A percentile compares a stretch with the other conserved stretches of the same genome.
Evolutionary conservation across 2,888 invertebrate genomes (phyloP).

Genomic region (Unio delphinus): DNA sequence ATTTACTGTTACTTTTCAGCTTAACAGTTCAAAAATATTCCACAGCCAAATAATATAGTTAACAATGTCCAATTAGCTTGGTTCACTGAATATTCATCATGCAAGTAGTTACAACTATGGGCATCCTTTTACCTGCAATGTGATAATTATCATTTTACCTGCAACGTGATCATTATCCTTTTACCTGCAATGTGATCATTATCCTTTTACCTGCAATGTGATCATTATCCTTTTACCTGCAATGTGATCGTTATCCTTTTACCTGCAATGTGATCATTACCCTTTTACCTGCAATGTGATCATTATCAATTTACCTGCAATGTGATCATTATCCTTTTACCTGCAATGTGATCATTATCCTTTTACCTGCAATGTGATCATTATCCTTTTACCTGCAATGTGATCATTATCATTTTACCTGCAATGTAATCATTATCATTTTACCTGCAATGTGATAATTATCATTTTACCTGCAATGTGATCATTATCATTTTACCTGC

Average conservation of each 20-base stretch:
- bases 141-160: constrained; percentile 58
- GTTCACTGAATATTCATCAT: neutral
- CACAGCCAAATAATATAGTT: too few species aligned
- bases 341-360: constrained; percentile 5
- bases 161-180: constrained; percentile 18
- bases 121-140: constrained; percentile 6
- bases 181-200: constrained; percentile 17
- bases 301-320: constrained; percentile 61
- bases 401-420: constrained; percentile 1
- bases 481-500: constrained; percentile 61
- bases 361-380: constrained; percentile 12
- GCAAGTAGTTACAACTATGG: constrained; percentile 11
- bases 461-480: too few species aligned
- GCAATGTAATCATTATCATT: too few species aligned
- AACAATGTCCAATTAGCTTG: too few species aligned
- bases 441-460: too few species aligned
- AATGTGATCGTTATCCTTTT: constrained; percentile 9
- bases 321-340: neutral
- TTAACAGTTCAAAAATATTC: too few species aligned
- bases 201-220: constrained; percentile 10
- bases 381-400: constrained; percentile 61
- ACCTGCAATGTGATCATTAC: too few species aligned
- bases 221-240: constrained; percentile 59
- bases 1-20: too few species aligned
- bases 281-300: constrained; percentile 12